Percentiles rank a stretch among this genome's conserved stretches.
Evolutionary conservation across 2,888 invertebrate species (phyloP).

Genomic region (Ormyrus labotus): DNA sequence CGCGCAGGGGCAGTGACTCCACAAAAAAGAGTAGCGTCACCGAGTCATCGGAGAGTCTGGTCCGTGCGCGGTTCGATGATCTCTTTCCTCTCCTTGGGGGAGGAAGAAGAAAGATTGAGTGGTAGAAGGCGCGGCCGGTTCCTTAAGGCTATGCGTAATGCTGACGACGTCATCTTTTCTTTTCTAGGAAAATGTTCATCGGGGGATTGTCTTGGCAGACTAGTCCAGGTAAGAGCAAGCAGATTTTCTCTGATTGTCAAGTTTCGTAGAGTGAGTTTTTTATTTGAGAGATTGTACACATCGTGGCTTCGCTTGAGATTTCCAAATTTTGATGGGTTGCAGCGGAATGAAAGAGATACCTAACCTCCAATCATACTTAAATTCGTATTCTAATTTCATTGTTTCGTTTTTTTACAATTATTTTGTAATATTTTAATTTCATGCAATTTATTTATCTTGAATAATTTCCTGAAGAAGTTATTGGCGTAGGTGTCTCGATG

Average conservation of each 20-base stretch:
- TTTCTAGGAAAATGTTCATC: slow-evolving; percentile 99
- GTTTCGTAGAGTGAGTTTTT: neutral
- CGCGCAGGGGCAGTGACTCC: slow-evolving; percentile 20
- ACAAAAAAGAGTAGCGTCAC: neutral
- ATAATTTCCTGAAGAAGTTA: no score
- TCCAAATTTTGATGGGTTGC: no score
- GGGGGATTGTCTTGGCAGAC: slow-evolving; percentile 99
- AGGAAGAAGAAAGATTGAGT: slow-evolving; percentile 34
- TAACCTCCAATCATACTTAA: no score
- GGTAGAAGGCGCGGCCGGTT: slow-evolving; percentile 9
- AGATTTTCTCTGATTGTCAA: slow-evolving; percentile 33
- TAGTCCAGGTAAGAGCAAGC: slow-evolving; percentile 91
- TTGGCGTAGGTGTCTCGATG: no score
- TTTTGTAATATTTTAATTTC: no score
- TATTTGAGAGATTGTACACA: no score
- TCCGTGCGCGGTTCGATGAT: slow-evolving; percentile 30
- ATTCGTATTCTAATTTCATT: no score
- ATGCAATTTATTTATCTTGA: no score
- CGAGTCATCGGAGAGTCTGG: neutral
- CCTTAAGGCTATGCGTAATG: slow-evolving; percentile 60
- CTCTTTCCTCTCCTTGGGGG: neutral
- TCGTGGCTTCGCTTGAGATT: no score
- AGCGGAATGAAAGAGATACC: no score
- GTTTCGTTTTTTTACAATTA: no score
- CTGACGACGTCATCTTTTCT: slow-evolving; percentile 76